A percentile compares a stretch with the other conserved stretches of the same genome.
These are phyloP conservation scores for Periphyllus acericola DNA, from an alignment of 2,888 invertebrate genomes.

Conservation along the genomic window DNA sequence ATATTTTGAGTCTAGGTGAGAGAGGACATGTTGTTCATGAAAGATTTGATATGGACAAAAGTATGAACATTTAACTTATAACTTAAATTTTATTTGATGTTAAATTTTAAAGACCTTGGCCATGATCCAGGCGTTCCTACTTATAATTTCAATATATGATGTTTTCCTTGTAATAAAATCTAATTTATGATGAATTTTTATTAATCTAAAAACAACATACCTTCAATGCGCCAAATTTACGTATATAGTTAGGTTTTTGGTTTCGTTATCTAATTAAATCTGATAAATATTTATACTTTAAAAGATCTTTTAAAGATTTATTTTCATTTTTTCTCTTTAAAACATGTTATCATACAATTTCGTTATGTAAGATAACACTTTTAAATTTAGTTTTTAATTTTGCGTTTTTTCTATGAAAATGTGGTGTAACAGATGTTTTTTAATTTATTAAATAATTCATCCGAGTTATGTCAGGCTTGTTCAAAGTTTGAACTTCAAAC, in stretches of 20 bases:
- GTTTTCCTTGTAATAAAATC: constrained; percentile 14
- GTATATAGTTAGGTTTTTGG: not conserved
- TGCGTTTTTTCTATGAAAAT: not conserved
- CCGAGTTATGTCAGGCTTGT: constrained; percentile 1
- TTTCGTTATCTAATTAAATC: not conserved
- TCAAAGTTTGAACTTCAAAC: no score
- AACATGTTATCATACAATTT: not conserved
- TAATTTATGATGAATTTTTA: constrained; percentile 24
- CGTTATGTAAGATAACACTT: not conserved
- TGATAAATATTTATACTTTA: not conserved
- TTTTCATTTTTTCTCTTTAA: no score
- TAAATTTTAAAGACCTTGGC: constrained; percentile 21
- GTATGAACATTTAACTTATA: constrained; percentile 17
- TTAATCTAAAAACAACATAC: constrained; percentile 9
- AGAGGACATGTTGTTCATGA: no score
- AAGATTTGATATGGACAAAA: no score
- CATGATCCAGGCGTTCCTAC: constrained; percentile 32
- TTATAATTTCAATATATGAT: constrained; percentile 15
- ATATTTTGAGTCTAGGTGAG: no score
- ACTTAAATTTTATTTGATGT: not conserved
- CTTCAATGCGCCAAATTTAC: constrained; percentile 1
- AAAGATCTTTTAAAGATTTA: no score
- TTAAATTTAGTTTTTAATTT: not conserved
- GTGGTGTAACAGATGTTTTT: not conserved
- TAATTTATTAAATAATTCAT: constrained; percentile 10